Evolutionary conservation across 2,888 invertebrate genomes (phyloP), one percentile per base, ranked within the genome.

Genomic region (Panopea generosa): DNA sequence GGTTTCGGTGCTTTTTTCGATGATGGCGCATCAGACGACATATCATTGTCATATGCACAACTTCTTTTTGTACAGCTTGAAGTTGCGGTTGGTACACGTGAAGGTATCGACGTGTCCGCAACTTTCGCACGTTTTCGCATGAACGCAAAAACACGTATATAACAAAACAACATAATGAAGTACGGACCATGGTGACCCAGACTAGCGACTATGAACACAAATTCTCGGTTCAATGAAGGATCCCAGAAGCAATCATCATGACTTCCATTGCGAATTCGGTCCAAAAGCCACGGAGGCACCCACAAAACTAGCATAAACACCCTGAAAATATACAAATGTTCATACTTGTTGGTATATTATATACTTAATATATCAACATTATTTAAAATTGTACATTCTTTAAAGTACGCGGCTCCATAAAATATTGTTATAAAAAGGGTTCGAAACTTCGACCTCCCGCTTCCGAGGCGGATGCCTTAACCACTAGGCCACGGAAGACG

Each of bases 151-250:
- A 91, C 89, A 24, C 80, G 66, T 38, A 86, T 59, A 68, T 89
- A 90, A 73, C 88, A 89, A 65, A 86, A 81, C 22, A 90, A 45
- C 40, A 90, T 82, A 40, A 89, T 45, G n/a, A 78, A 24, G 60
- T 84, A 90, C 0, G 90, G 86, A 14, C 85, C 83, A 74, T 91
- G 91, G 67, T 91, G 91, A 16, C 91, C 91, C 7, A 91, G 50
- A 4, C 77, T 66, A n/a, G 90, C 91, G 4, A 91, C 82, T 18
- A 90, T 82, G 22, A 88, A 77, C 16, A 91, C 91, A 56, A 89
- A 90, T 60, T 86, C 86, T 7, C 67, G 73, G 84, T 91, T 91
- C 18, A 85, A 56, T 1, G 90, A 86, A 1, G 91, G 91, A 55
- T 90, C 89, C 89, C 89, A 91, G 50, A 84, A 85, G 63, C 91